Evolutionary conservation across 2,888 invertebrate genomes (phyloP).

Genomic region (Cephus runcator): DNA sequence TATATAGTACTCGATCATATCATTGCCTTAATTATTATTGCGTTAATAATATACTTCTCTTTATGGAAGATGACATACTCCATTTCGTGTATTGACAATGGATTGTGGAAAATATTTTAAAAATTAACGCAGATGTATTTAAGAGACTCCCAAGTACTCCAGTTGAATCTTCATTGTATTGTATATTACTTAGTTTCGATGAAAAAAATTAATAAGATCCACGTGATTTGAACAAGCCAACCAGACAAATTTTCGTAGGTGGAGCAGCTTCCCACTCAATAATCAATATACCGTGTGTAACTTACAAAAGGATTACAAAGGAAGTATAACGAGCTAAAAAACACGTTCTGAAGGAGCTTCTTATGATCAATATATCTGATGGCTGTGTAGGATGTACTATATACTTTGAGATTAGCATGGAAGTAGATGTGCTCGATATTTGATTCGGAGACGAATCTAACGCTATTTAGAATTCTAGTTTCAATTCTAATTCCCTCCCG

Average conservation of each 20-base stretch:
- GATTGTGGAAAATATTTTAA: not conserved
- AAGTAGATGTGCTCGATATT: not conserved
- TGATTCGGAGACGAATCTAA: not conserved
- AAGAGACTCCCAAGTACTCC: not conserved
- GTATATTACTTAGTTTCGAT: not conserved
- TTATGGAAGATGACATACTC: not conserved
- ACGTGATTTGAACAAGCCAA: not conserved
- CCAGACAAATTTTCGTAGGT: conserved; percentile 34
- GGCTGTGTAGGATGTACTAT: not conserved
- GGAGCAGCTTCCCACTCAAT: conserved; percentile 44
- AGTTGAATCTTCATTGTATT: not conserved
- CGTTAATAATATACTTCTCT: not conserved
- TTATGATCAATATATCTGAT: too few species aligned
- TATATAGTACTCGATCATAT: not conserved
- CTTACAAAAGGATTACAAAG: not conserved
- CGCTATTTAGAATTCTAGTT: too few species aligned
- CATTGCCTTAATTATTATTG: not conserved
- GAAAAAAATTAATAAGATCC: not conserved
- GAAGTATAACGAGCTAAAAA: not conserved
- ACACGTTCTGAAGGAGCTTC: not conserved
- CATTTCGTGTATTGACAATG: not conserved
- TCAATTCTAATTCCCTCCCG: too few species aligned
- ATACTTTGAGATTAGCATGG: not conserved
- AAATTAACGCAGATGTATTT: not conserved
- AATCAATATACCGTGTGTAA: not conserved